These are phyloP conservation scores for Rallus limicola DNA, from an alignment of 2,113 vertebrate genomes.

Conservation along the genomic window DNA sequence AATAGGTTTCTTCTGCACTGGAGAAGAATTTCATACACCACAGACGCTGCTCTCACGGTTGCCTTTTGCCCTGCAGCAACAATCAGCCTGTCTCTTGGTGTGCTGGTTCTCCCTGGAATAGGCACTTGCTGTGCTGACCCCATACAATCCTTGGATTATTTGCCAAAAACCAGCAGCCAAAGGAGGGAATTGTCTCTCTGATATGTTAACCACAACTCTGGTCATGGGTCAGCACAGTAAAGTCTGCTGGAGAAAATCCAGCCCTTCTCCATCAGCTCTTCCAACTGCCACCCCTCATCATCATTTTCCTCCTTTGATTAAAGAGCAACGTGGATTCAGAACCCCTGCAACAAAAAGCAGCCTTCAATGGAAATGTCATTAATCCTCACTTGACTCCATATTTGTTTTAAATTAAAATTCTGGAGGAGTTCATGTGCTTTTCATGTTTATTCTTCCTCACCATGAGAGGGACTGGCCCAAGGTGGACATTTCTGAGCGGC, in stretches of 20 bases:
- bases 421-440: conserved; percentile 55
- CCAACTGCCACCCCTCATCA: background rate
- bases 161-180: background rate
- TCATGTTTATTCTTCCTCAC: conserved; percentile 53
- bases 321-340: background rate
- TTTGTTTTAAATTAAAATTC: conserved; percentile 64
- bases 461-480: background rate
- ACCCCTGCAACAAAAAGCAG: background rate
- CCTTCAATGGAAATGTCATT: conserved; percentile 28
- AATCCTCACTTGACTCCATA: conserved; percentile 34
- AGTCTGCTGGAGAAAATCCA: conserved; percentile 40
- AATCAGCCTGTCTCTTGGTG: background rate
- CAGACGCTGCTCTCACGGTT: background rate
- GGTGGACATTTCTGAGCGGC: conserved; percentile 19
- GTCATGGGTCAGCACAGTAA: conserved; percentile 10
- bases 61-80: background rate
- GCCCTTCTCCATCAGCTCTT: conserved; percentile 15
- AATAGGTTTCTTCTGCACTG: background rate
- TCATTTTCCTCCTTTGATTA: conserved; percentile 7
- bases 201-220: background rate
- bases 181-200: background rate
- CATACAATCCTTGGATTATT: background rate
- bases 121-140: background rate
- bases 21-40: background rate
- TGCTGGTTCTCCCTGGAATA: background rate